Base-by-base conservation (phyloP, 2,797 vertebrate genomes). In the Acanthornis magna region DNA sequence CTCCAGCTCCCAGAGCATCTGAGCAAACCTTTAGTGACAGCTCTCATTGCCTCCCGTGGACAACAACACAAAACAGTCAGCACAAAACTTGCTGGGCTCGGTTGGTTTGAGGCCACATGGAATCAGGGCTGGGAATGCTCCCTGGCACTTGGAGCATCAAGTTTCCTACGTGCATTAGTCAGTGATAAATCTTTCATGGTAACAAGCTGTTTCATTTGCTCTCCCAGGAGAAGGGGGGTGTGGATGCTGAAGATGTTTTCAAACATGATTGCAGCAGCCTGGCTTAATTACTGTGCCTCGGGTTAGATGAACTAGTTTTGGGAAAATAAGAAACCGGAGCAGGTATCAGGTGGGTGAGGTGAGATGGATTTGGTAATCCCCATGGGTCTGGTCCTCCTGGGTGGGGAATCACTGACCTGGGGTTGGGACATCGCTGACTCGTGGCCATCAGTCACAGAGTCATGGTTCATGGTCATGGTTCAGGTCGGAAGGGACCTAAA, bases 171-270 rank as follows among this genome's bases (percentile, higher is more conserved):
- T 47, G 71, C 66, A 36, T 95, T 62, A n/a, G 60, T 7, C 27
- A 16, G 53, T 42, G 11, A 92, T 94, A 34, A 84, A 94, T 96
- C 65, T 91, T 95, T 94, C 62, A 89, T 79, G 53, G 51, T 42
- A 84, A 92, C 82, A 83, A 83, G 75, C 70, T 88, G 92, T 50
- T 93, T 86, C 70, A 32, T 92, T 80, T 88, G 76, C 55, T 57
- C 43, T 88, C 81, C 88, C 70, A 29, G 25, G 85, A 82, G 85
- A 12, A 65, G 54, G 51, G 14, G 42, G 29, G 32, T 34, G 15
- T 25, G 27, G 70, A 20, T 7, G 50, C 61, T 3, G 1, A 45
- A 36, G 32, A 36, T 18, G 53, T 32, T 87, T 78, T 22, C 40
- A 54, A 51, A 71, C 11, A 3, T 22, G 25, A 10, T 26, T 36